Evolutionary conservation across 2,888 invertebrate species (phyloP).

Genomic region (Tolmerus cingulatus): DNA sequence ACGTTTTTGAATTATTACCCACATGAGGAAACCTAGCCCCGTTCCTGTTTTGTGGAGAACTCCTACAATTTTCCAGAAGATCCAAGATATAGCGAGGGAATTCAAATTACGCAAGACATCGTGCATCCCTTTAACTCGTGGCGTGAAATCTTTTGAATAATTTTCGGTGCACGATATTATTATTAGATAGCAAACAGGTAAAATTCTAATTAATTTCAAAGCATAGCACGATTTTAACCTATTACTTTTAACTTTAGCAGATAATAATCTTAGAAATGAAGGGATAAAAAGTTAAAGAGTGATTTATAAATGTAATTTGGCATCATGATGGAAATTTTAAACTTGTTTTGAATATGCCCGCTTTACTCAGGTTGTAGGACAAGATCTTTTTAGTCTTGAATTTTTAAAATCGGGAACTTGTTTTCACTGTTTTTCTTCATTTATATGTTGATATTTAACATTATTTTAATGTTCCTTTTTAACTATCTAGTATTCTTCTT

Average conservation of each 20-base stretch:
- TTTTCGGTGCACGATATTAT: background rate
- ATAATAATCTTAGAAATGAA: background rate
- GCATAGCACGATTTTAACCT: background rate
- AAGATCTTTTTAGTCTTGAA: no score
- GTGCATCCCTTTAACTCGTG: background rate
- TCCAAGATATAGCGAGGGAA: background rate
- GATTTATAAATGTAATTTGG: no score
- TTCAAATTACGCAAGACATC: background rate
- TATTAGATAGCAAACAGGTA: background rate
- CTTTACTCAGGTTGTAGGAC: no score
- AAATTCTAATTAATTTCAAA: background rate
- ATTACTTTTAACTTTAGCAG: background rate
- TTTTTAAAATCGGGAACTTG: no score
- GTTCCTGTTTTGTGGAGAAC: background rate
- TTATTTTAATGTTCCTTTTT: no score
- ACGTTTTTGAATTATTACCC: background rate
- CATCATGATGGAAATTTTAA: no score
- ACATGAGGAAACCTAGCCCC: background rate
- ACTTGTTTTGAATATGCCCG: no score
- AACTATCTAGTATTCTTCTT: no score
- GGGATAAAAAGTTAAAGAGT: background rate
- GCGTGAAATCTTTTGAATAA: background rate
- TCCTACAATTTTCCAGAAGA: background rate
- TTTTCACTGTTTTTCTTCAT: no score
- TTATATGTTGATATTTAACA: no score